A percentile compares a stretch with the other conserved stretches of the same genome.
phyloP scores from a whole-genome alignment of 2,113 vertebrate species.

The Carassius auratus region DNA sequence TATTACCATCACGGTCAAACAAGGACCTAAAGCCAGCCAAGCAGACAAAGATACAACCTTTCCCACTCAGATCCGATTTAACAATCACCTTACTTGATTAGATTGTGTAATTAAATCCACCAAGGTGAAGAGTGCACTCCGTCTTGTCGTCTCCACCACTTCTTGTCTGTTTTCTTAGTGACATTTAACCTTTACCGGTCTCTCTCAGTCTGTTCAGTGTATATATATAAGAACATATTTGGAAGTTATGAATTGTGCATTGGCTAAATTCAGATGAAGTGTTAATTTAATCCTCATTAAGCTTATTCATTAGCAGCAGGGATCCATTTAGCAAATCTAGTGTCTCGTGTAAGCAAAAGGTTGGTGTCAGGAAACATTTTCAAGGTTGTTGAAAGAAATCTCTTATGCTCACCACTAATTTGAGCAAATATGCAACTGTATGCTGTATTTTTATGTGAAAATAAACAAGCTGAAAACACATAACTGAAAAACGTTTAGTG shows the following conservation, averaged over 20 bases:
- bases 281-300: neutral
- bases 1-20: slow-evolving; percentile 45
- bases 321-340: neutral
- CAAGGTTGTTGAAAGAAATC: neutral
- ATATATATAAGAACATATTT: too few species aligned
- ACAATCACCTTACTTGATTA: slow-evolving; percentile 59
- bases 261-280: too few species aligned
- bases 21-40: slow-evolving; percentile 32
- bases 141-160: slow-evolving; percentile 29
- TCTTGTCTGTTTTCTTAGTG: slow-evolving; percentile 7
- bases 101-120: slow-evolving; percentile 61
- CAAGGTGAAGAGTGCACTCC: slow-evolving; percentile 55
- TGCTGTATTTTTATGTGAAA: too few species aligned
- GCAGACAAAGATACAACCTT: slow-evolving; percentile 36
- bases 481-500: too few species aligned
- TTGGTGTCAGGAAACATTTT: neutral
- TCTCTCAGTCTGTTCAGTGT: neutral
- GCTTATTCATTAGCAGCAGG: neutral
- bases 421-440: neutral
- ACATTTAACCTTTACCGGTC: slow-evolving; percentile 40
- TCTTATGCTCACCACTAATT: neutral
- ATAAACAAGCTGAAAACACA: too few species aligned
- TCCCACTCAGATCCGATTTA: slow-evolving; percentile 55
- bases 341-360: neutral
- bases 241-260: too few species aligned